Evolutionary conservation across 2,888 invertebrate genomes (phyloP).

Genomic region (Mimas tiliae): DNA sequence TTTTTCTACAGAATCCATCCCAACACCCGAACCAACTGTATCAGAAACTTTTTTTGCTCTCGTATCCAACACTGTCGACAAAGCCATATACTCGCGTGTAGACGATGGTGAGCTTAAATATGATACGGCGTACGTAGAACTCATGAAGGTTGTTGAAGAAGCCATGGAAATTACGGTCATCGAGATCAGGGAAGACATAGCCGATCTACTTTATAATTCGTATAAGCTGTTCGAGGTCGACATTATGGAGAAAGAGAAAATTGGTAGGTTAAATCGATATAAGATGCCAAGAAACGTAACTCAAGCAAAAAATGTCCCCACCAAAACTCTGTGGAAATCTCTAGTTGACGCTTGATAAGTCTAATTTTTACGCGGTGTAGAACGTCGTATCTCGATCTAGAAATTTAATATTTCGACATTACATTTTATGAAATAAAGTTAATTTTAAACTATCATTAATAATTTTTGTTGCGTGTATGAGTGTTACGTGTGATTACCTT

Average conservation of each 20-base stretch:
- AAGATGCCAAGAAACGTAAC: no score
- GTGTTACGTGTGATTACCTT: no score
- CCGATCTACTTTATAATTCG: conserved; percentile 55
- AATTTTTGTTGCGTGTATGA: no score
- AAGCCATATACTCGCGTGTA: conserved; percentile 62
- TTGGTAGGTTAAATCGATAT: no score
- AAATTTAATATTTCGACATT: no score
- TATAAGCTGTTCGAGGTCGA: conserved; percentile 62
- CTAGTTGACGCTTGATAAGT: no score
- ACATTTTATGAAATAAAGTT: no score
- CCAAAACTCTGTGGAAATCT: no score
- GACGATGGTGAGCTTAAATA: conserved; percentile 60
- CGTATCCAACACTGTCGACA: conserved; percentile 67
- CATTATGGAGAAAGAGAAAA: conserved; percentile 64
- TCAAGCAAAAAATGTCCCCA: no score
- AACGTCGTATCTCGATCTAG: no score
- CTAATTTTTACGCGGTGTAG: no score
- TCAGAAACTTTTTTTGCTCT: conserved; percentile 56
- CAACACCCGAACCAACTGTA: conserved; percentile 63
- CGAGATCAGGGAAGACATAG: conserved; percentile 65
- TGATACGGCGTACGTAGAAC: conserved; percentile 72
- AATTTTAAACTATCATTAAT: no score
- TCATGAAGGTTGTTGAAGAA: conserved; percentile 63
- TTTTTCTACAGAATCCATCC: conserved; percentile 58
- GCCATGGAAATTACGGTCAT: conserved; percentile 76